Evolutionary conservation across 2,113 vertebrate species (phyloP), one percentile per base, ranked within the genome.

Genomic region (Raja brachyura): DNA sequence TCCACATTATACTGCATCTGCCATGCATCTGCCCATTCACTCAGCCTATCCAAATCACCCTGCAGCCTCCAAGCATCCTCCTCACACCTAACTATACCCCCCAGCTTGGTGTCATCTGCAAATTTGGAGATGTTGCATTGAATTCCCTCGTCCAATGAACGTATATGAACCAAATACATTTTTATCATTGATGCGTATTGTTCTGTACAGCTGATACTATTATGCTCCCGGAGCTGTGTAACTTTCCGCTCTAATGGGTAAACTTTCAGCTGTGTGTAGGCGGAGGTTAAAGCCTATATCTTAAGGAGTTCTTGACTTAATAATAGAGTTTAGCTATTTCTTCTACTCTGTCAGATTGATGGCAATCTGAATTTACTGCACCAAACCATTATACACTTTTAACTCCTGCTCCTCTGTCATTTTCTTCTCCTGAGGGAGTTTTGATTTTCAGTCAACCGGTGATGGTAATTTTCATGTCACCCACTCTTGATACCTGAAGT

Each of bases 251-350:
- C 28, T 66, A 56, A 63, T 88, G 59, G 83, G 56, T n/a, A 61
- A 88, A 88, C 59, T 88, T 88, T 88, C 28, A 88, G 83, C 56
- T 88, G 59, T 88, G 83, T 14, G 59, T 88, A 66, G 83, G 59
- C 6, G 59, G 83, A 88, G 31, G 83, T 88, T 88, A 66, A 88
- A 88, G 56, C 14, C 59, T 88, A 33, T 31, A 63, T 88, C 83
- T 88, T 31, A 28, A 31, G 18, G 83, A 66, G 83, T 88, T 63
- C 28, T 63, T 88, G 56, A 63, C 61, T 88, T 88, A 88, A 88
- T 66, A 63, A 88, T 88, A 63, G 25, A 88, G 59, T 88, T 88
- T 31, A 18, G 48, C 79, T 63, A 88, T 88, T 88, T 63, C 59
- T 16, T 63, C 83, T 56, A 63, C 83, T n/a, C 83, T 31, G 4